These are phyloP conservation scores for Pogona vitticeps DNA, from an alignment of 2,113 vertebrate genomes.

Conservation along the genomic window DNA sequence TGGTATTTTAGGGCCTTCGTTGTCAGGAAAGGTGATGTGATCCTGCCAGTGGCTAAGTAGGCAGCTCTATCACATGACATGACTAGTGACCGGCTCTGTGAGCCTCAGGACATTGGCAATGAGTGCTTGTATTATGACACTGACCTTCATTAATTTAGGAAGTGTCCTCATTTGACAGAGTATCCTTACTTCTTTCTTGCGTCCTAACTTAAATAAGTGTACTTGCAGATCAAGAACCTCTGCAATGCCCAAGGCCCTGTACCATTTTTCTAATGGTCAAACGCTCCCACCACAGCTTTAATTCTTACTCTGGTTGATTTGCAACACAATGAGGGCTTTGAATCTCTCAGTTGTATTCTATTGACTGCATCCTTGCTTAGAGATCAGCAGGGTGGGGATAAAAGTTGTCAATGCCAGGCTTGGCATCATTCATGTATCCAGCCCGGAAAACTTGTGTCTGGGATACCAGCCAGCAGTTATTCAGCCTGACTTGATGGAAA, in stretches of 20 bases:
- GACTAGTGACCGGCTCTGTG: background rate
- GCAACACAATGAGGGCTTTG: constrained; percentile 14
- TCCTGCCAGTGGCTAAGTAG: background rate
- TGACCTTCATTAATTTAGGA: background rate
- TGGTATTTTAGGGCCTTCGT: background rate
- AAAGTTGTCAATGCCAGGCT: constrained; percentile 9
- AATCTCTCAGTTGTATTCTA: constrained; percentile 13
- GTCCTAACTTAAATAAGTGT: background rate
- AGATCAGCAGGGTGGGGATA: constrained; percentile 11
- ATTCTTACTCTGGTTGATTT: constrained; percentile 2
- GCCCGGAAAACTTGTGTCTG: constrained; percentile 34
- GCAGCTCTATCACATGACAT: background rate
- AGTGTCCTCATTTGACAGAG: background rate
- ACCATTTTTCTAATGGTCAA: background rate
- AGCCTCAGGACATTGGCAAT: background rate
- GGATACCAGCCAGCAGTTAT: constrained; percentile 29
- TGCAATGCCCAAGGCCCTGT: background rate
- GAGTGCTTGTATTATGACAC: background rate
- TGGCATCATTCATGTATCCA: constrained; percentile 36
- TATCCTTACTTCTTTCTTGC: background rate
- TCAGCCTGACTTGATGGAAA: constrained; percentile 20
- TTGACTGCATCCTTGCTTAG: background rate
- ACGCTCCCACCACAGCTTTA: background rate
- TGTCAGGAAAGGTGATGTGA: background rate
- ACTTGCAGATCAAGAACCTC: background rate